Conservation (phyloP, 1,140 invertebrate genomes). For the Plutomurus gul region DNA sequence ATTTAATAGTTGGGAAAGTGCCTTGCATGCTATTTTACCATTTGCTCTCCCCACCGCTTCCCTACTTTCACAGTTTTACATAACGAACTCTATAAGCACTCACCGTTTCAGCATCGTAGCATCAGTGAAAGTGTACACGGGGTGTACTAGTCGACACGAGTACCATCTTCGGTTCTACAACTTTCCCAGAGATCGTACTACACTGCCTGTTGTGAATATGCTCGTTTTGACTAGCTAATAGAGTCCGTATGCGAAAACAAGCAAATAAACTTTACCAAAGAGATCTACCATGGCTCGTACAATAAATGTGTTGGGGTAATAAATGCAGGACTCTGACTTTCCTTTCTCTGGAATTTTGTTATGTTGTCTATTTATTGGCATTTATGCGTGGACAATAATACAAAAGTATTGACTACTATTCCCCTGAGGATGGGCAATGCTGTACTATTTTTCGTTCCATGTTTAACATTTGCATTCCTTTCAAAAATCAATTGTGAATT, state of each 20-base stretch:
- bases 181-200: not conserved
- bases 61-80: not conserved
- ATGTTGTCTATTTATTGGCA: no score
- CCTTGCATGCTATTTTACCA: conserved; percentile 12
- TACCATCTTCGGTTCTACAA: not conserved
- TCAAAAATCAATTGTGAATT: no score
- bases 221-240: not conserved
- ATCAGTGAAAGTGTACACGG: not conserved
- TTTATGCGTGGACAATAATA: no score
- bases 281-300: no score
- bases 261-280: not conserved
- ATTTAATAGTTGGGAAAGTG: conserved; percentile 27
- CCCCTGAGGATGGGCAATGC: no score
- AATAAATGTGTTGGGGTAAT: no score
- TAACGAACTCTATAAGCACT: conserved; percentile 7
- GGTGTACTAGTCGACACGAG: not conserved
- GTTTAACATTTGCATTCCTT: no score
- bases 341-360: no score
- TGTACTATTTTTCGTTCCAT: no score
- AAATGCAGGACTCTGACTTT: no score
- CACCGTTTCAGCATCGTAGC: not conserved
- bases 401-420: no score
- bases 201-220: not conserved
- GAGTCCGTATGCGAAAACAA: not conserved
- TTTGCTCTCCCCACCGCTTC: not conserved